phyloP scores from a whole-genome alignment of 2,888 invertebrate genomes.

The Hypolimnas misippus region DNA sequence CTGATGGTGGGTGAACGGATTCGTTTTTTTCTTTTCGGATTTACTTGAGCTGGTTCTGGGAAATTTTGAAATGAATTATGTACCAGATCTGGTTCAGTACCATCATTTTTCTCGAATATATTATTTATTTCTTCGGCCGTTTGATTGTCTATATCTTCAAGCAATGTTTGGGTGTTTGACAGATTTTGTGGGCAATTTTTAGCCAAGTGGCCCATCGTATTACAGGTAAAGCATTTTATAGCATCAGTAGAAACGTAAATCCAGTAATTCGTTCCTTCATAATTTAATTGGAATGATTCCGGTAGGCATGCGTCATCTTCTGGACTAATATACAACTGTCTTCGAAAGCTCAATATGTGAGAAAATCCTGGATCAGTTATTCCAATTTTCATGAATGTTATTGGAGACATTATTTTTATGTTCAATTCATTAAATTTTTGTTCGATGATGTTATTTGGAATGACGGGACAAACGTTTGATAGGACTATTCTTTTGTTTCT shows the following conservation, averaged over 20 bases:
- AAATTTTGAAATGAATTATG: background rate
- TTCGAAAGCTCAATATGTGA: constrained; percentile 31
- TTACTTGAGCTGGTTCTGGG: background rate
- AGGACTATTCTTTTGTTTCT: constrained; percentile 41
- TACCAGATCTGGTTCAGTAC: background rate
- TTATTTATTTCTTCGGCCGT: background rate
- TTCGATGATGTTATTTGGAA: constrained; percentile 28
- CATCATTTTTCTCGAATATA: background rate
- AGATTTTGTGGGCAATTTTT: constrained; percentile 21
- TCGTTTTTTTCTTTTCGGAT: constrained; percentile 17
- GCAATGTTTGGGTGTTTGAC: background rate
- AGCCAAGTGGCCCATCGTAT: constrained; percentile 28
- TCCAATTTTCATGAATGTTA: background rate
- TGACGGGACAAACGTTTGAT: constrained; percentile 40
- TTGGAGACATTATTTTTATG: background rate
- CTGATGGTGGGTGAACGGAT: constrained; percentile 14
- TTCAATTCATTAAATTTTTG: constrained; percentile 27
- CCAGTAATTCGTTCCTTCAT: constrained; percentile 37
- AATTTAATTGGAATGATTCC: constrained; percentile 33
- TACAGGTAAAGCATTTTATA: constrained; percentile 35
- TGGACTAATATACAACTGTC: constrained; percentile 32
- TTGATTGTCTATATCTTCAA: background rate
- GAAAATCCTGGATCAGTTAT: background rate
- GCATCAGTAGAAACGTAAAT: constrained; percentile 33
- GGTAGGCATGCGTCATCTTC: constrained; percentile 28